Percentiles rank a stretch among this genome's conserved stretches.
phyloP scores from a whole-genome alignment of 2,797 vertebrate species.

The Monodelphis domestica region DNA sequence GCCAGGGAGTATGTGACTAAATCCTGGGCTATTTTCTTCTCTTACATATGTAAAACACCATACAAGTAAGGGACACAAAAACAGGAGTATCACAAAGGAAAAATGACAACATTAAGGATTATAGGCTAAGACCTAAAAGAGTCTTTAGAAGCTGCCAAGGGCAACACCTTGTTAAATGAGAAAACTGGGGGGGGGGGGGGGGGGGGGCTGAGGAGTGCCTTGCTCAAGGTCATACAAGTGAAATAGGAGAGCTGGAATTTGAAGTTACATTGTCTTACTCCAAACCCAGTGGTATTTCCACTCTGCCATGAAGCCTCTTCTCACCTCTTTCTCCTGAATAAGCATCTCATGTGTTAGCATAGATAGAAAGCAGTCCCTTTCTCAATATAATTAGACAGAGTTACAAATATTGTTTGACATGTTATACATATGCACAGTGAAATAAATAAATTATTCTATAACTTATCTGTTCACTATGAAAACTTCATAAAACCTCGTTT shows the following conservation, averaged over 20 bases:
- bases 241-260: background rate
- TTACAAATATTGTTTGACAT: background rate
- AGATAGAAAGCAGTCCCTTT: background rate
- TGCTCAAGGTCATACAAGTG: background rate
- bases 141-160: background rate
- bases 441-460: background rate
- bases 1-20: background rate
- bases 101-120: background rate
- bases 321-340: background rate
- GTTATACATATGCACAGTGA: background rate
- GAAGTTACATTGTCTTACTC: background rate
- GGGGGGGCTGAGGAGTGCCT: background rate
- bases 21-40: background rate
- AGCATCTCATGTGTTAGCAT: background rate
- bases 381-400: background rate
- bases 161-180: background rate
- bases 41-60: background rate
- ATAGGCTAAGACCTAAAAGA: background rate
- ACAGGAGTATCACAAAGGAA: background rate
- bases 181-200: conserved; percentile 31
- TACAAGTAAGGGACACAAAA: background rate
- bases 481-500: background rate
- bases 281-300: background rate
- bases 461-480: background rate
- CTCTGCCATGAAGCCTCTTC: background rate